Base-by-base conservation (phyloP, 2,888 invertebrate genomes). In the Deroplatys truncata region DNA sequence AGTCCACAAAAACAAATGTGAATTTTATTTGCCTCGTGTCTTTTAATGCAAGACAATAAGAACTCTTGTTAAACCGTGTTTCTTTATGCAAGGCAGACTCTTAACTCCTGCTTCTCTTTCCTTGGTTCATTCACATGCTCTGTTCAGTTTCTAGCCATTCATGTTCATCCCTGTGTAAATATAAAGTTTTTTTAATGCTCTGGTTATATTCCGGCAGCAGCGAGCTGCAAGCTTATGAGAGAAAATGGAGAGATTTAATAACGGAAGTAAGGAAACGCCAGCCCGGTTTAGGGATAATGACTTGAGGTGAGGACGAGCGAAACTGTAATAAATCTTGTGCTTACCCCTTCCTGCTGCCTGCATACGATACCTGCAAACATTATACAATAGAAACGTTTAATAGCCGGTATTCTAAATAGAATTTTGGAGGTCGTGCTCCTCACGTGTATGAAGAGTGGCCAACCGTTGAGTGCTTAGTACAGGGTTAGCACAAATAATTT, bases 161-260 rank as follows among this genome's bases (percentile, higher is more conserved):
- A 85, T 43, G 85, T 85, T 85, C 85, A 49, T 56, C 43, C 85
- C n/a, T n/a, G 25, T 28, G 43, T 16, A 85, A 85, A 43, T 56
- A 43, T n/a, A 85, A 85, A 85, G 85, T 85, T 85, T 85, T 85
- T 35, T 85, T 85, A 85, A 85, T 85, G 85, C 85, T 49, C 85
- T 29, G 43, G n/a, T 84, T 84, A 13, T 25, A 84, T 84, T 84
- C 84, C 25, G n/a, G 28, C 28, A 5, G 85, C 49, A 85, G 15
- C 28, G 28, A 49, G 85, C n/a, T 85, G 28, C n/a, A 85, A 28
- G 85, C 85, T 85, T 85, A 85, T 85, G 85, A 85, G 28, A 43
- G 85, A 85, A 49, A 85, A 49, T 56, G 43, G 56, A 28, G 85
- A 43, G 43, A 85, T 85, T 43, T 85, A 85, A 85, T 85, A 85